Evolutionary conservation across 1,140 invertebrate species (phyloP).

Genomic region (Megalonaias nervosa): DNA sequence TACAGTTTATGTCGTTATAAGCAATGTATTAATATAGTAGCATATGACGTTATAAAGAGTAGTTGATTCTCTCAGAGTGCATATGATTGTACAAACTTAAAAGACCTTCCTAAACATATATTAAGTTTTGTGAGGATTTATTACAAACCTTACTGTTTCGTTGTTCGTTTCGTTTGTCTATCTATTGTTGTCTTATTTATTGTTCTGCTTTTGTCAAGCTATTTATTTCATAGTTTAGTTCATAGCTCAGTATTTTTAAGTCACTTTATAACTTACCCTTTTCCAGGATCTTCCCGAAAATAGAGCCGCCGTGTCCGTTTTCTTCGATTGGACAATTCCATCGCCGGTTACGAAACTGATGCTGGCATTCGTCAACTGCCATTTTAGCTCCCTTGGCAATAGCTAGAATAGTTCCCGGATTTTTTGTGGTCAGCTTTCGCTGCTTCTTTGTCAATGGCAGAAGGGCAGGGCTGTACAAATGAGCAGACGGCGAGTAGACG

Average conservation of each 20-base stretch:
- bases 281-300: slow-evolving; percentile 68
- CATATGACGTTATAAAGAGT: no score
- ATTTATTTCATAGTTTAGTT: no score
- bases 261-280: slow-evolving; percentile 52
- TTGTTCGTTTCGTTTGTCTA: no score
- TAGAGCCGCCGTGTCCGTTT: slow-evolving; percentile 56
- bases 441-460: slow-evolving; percentile 66
- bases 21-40: no score
- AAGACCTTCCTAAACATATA: no score
- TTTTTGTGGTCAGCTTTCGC: slow-evolving; percentile 61
- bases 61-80: no score
- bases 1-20: no score
- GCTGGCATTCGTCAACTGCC: slow-evolving; percentile 69
- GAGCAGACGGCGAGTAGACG: slow-evolving; percentile 27
- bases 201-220: no score
- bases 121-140: no score
- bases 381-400: slow-evolving; percentile 65
- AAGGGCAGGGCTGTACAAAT: slow-evolving; percentile 46
- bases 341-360: slow-evolving; percentile 67
- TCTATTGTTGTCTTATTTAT: no score
- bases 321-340: slow-evolving; percentile 70
- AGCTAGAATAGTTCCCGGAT: slow-evolving; percentile 68
- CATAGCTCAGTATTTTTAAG: background rate
- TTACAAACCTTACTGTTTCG: no score
- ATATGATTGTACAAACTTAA: no score